Base-by-base conservation (phyloP, 2,888 invertebrate species). In the Trilocha varians region DNA sequence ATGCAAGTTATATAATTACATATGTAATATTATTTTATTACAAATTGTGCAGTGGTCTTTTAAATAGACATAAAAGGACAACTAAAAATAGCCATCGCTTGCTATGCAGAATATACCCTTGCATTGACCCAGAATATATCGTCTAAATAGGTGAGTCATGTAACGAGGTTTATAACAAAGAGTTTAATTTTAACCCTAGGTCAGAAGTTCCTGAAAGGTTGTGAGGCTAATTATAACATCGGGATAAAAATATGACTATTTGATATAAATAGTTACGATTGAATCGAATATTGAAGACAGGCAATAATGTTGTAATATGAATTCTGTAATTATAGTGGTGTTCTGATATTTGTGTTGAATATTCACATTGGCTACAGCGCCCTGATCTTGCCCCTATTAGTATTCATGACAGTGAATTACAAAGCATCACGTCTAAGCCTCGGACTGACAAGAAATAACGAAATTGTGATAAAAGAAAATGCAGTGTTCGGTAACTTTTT, bases 31-130 rank as follows among this genome's bases (percentile, higher is more conserved):
- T 6, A 25, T 25, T 6, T 73, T 69, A 78, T 76, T 74, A 25
- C 5, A 25, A 25, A 25, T 25, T 9, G 3, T 9, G 25, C 25
- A 25, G 25, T 25, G 65, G 67, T 64, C 65, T 63, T 58, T 70
- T 66, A 70, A 69, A 65, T 70, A 72, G 71, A 75, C 69, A 70
- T 72, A 71, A 77, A 64, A 52, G 56, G 14, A 44, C 37, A 18
- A 34, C 35, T 53, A 39, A 46, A 57, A 57, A 58, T 58, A 59
- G 52, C 54, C 48, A 50, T 38, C 50, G 47, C 48, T 37, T 47
- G 42, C 50, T 46, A 50, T 52, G 48, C 51, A 57, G 33, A 48
- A 49, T 42, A 40, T 41, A 42, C 56, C 52, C 49, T 47, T 57
- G 54, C 50, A 48, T 42, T 59, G 59, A 59, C 61, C 59, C 50